These are phyloP conservation scores for Pogona vitticeps DNA, from an alignment of 2,113 vertebrate species.

Conservation along the genomic window DNA sequence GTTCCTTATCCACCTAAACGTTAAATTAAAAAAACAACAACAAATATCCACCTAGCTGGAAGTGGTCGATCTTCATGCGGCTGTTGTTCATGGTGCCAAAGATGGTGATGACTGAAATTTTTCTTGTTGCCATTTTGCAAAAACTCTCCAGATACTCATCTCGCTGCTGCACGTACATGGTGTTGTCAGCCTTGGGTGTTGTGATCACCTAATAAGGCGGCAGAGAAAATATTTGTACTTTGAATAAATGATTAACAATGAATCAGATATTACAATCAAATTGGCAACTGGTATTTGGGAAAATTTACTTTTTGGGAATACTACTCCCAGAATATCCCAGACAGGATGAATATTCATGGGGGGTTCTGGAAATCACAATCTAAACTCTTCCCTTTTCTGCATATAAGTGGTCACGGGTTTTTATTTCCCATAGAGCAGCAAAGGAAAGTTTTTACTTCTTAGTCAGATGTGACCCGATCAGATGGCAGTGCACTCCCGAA, in stretches of 20 bases:
- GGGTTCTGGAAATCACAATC: no score
- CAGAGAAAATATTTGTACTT: slow-evolving; percentile 56
- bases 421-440: not conserved
- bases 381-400: no score
- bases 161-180: slow-evolving; percentile 93
- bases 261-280: not conserved
- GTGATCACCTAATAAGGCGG: slow-evolving; percentile 87
- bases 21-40: slow-evolving; percentile 42
- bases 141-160: slow-evolving; percentile 97
- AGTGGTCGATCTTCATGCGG: slow-evolving; percentile 99
- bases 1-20: not conserved
- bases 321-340: no score
- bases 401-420: not conserved
- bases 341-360: no score
- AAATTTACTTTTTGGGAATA: not conserved
- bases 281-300: not conserved
- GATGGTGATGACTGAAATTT: slow-evolving; percentile 93
- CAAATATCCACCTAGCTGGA: slow-evolving; percentile 88
- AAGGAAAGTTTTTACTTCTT: slow-evolving; percentile 16
- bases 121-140: slow-evolving; percentile 98
- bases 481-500: not conserved
- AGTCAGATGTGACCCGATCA: not conserved
- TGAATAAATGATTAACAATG: slow-evolving; percentile 8
- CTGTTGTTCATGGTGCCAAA: slow-evolving; percentile 92
- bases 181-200: slow-evolving; percentile 85